Evolutionary conservation across 1,140 invertebrate species (phyloP).

Genomic region (Thalassaphorura encarpata): DNA sequence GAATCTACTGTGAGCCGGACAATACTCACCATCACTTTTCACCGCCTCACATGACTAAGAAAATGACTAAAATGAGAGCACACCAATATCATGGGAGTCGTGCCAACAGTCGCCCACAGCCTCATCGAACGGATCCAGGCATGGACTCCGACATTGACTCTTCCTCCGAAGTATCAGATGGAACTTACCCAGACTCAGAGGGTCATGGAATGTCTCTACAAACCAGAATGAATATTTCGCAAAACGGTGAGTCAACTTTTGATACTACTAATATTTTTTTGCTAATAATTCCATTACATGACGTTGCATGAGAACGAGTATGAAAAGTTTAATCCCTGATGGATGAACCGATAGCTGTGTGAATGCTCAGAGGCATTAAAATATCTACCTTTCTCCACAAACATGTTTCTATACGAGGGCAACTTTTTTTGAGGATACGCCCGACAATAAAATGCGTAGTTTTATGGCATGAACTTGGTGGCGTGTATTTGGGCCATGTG

Average conservation of each 20-base stretch:
- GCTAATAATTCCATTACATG: too few species aligned
- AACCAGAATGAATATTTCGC: conserved; percentile 27
- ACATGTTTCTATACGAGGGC: too few species aligned
- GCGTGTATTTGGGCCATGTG: too few species aligned
- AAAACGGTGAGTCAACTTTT: conserved; percentile 25
- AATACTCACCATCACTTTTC: conserved; percentile 25
- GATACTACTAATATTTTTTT: too few species aligned
- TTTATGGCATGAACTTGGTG: too few species aligned
- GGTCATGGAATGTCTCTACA: conserved; percentile 22
- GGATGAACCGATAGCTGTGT: too few species aligned
- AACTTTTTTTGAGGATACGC: too few species aligned
- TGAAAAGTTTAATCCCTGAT: too few species aligned
- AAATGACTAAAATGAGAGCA: conserved; percentile 25
- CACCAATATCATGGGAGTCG: conserved; percentile 17
- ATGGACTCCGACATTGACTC: conserved; percentile 31
- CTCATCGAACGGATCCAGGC: conserved; percentile 15
- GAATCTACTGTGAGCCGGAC: conserved; percentile 32
- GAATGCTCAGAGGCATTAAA: too few species aligned
- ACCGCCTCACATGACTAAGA: conserved; percentile 20
- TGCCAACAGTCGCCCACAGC: conserved; percentile 11
- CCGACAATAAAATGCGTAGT: too few species aligned
- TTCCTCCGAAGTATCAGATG: conserved; percentile 30
- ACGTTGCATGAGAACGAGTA: too few species aligned
- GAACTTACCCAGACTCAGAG: conserved; percentile 30
- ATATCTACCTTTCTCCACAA: too few species aligned